Conservation (phyloP, 1,140 invertebrate genomes). For the Periplaneta americana region DNA sequence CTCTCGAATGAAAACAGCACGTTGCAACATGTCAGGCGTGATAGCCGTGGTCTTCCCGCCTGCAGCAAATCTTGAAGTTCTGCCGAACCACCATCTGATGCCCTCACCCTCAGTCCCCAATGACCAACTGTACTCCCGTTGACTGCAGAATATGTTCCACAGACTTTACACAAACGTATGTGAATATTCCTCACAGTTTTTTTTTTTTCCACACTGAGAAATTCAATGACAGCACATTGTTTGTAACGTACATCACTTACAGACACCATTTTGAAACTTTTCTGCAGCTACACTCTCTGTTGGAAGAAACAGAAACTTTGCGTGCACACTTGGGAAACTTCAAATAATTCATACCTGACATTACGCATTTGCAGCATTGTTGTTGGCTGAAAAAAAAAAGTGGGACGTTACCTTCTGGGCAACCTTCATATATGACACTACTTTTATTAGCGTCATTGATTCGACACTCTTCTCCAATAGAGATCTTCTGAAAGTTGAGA, state of each 20-base stretch:
- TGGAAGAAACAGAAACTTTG: background rate
- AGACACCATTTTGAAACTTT: too few relatives aligned
- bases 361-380: background rate
- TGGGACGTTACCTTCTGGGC: background rate
- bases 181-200: background rate
- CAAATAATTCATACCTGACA: background rate
- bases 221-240: too few relatives aligned
- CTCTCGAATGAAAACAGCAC: background rate
- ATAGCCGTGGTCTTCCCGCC: background rate
- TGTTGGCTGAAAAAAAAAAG: background rate
- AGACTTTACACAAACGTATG: background rate
- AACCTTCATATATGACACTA: too few relatives aligned
- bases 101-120: background rate
- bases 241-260: too few relatives aligned
- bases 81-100: background rate
- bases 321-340: background rate
- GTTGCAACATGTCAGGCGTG: background rate
- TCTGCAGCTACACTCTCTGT: background rate
- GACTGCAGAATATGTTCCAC: background rate
- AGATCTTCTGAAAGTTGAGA: too few relatives aligned
- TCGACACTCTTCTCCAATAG: too few relatives aligned
- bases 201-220: background rate
- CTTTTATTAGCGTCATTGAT: too few relatives aligned
- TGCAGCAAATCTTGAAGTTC: background rate
- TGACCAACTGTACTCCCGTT: background rate